Conservation (phyloP, 2,113 vertebrate genomes). For the Osmerus eperlanus region DNA sequence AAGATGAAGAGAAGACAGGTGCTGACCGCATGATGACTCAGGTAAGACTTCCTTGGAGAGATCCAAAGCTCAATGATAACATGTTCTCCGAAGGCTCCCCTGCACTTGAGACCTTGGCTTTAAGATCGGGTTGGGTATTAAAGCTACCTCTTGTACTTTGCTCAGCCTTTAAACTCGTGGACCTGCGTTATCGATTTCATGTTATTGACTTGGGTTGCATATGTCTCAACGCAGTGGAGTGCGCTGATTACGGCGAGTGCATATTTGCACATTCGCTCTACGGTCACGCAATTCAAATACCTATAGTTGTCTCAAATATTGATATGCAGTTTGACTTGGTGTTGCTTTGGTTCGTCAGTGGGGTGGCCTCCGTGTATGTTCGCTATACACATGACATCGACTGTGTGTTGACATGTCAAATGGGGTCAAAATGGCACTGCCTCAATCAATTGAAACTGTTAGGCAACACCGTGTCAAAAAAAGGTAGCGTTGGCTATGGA, state of each 20-base stretch:
- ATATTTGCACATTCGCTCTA: constrained; percentile 14
- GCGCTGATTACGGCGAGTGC: constrained; percentile 8
- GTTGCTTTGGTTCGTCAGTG: neutral
- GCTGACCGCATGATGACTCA: constrained; percentile 96
- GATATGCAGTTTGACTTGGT: neutral
- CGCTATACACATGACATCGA: too few relatives aligned
- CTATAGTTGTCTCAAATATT: neutral
- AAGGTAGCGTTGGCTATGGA: constrained; percentile 16
- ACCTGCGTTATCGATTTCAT: constrained; percentile 42
- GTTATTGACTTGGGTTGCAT: constrained; percentile 47
- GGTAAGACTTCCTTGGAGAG: constrained; percentile 67
- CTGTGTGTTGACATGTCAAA: too few relatives aligned
- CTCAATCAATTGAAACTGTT: too few relatives aligned
- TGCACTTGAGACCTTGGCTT: constrained; percentile 7
- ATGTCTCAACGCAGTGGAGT: neutral
- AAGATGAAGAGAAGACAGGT: constrained; percentile 97
- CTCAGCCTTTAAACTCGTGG: constrained; percentile 44
- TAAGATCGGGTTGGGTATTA: neutral
- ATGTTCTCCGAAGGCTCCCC: neutral
- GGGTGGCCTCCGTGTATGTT: neutral
- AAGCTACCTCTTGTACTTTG: constrained; percentile 52
- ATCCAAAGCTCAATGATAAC: neutral
- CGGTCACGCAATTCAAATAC: constrained; percentile 1
- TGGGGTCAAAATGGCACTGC: too few relatives aligned
- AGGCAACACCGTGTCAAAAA: constrained; percentile 40